Conservation (phyloP, 2,113 vertebrate genomes). For the Meriones unguiculatus region DNA sequence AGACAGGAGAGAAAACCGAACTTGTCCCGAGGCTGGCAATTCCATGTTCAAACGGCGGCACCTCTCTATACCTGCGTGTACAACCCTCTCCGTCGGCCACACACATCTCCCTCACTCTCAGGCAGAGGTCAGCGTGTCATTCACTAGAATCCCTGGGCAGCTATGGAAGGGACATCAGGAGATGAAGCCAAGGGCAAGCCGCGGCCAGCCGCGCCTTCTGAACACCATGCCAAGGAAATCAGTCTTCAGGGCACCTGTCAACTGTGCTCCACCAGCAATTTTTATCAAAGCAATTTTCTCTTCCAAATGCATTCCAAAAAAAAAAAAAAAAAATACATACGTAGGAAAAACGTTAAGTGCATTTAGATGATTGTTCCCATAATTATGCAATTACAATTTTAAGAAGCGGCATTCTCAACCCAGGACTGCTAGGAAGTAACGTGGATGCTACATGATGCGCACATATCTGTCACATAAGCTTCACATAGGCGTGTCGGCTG, state of each 20-base stretch:
- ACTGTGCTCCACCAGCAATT: neutral
- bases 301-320: conserved; percentile 40
- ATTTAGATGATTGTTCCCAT: neutral
- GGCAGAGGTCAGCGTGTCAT: neutral
- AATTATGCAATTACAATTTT: neutral
- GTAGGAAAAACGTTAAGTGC: neutral
- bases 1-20: neutral
- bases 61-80: neutral
- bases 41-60: neutral
- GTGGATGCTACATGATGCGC: too few relatives aligned
- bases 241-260: neutral
- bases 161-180: neutral
- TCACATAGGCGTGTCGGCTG: accelerated
- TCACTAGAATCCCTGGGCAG: neutral
- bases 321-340: neutral
- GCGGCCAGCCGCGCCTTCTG: neutral
- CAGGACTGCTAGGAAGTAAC: neutral
- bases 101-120: neutral
- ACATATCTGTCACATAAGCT: neutral
- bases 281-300: conserved; percentile 6
- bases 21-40: neutral
- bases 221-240: neutral
- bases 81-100: neutral
- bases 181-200: neutral
- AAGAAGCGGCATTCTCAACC: neutral